phyloP scores from a whole-genome alignment of 2,888 invertebrate genomes.

The Andrena chrysosceles region DNA sequence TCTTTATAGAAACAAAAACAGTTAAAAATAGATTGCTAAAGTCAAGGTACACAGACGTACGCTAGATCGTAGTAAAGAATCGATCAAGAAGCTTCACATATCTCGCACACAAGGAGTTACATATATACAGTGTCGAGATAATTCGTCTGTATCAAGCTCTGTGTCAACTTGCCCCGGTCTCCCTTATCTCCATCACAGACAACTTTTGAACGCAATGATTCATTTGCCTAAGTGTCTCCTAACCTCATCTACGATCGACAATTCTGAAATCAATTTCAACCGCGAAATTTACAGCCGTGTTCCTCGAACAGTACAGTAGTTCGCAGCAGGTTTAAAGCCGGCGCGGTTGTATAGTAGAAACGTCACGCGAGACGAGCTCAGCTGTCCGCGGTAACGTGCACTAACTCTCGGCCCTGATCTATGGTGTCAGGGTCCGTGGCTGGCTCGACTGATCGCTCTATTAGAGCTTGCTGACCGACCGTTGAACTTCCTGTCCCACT shows the following conservation, averaged over 20 bases:
- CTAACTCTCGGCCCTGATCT: conserved; percentile 68
- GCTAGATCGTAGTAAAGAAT: no score
- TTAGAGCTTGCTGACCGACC: conserved; percentile 61
- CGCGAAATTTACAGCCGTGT: conserved; percentile 49
- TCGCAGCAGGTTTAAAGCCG: conserved; percentile 39
- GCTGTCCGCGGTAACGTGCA: conserved; percentile 65
- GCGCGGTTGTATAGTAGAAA: conserved; percentile 49
- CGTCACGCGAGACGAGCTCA: conserved; percentile 68
- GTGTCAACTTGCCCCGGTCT: no score
- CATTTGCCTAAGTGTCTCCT: not conserved
- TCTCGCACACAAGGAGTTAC: no score
- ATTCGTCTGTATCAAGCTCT: no score
- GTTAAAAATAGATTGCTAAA: no score
- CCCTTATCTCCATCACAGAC: not conserved
- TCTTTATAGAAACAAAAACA: no score
- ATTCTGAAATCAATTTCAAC: conserved; percentile 36
- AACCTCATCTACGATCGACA: not conserved
- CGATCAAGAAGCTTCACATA: no score
- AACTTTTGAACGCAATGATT: not conserved
- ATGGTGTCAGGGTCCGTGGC: conserved; percentile 66
- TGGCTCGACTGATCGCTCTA: conserved; percentile 68
- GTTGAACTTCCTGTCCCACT: conserved; percentile 68
- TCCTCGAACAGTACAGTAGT: conserved; percentile 39
- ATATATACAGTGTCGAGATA: no score
- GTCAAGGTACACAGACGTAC: no score